Evolutionary conservation across 1,140 invertebrate species (phyloP), one percentile per base, ranked within the genome.

Genomic region (Brachionus koreanus): DNA sequence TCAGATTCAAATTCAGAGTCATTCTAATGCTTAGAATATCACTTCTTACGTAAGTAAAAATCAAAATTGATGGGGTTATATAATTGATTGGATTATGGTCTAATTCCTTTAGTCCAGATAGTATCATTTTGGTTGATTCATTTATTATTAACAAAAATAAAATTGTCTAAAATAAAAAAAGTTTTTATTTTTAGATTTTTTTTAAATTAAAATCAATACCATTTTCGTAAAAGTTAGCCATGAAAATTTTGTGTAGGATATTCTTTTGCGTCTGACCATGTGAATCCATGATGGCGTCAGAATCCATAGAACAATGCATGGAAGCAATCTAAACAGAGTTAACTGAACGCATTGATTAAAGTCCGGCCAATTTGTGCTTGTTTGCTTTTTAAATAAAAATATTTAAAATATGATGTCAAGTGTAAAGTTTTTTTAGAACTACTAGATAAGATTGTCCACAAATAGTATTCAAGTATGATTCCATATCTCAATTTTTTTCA

Each of bases 111-210:
- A 77, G n/a, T 25, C 49, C 19, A 13, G 75, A 33, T n/a, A 57
- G 13, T 16, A 77, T 52, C 13, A 77, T 57, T 61, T 33, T 77
- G 0, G 35, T 77, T 37, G 19, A 6, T 61, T 77, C 46, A 39
- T 29, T 57, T 6, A 77, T 37, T 57, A 77, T 61, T 23, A 77
- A 61, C 39, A 77, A 77, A 52, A n/a, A 49, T n/a, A 77, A 37
- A 61, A 77, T 23, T 4, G 25, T 77, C 75, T 77, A 16, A 52
- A 33, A 61, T 72, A 5, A 65, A 13, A 65, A 29, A 69, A 13
- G 7, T 1, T 67, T 33, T 33, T 37, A 67, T 33, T 67, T 67
- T 67, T 67, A 13, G 25, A 13, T 12, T 23, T n/a, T 37, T 13
- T 9, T 61, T 52, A 10, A 39, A 29, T 4, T 57, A 6, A 6